Evolutionary conservation across 2,888 invertebrate species (phyloP).

Genomic region (Atherix ibis): DNA sequence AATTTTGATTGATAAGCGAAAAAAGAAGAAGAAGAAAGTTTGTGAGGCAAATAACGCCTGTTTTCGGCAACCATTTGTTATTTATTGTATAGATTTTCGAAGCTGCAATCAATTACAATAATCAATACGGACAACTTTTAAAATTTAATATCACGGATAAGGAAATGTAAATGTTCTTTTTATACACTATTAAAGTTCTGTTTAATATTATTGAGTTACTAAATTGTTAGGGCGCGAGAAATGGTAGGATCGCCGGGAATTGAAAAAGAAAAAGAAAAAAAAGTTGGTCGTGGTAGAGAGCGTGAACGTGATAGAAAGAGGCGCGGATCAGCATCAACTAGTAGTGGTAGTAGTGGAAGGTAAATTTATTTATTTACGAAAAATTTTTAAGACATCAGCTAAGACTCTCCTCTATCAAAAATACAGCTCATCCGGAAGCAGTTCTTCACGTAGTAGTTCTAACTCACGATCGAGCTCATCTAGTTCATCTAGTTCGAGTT

Average conservation of each 20-base stretch:
- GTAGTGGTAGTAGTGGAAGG: conserved; percentile 65
- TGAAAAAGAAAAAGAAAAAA: conserved; percentile 48
- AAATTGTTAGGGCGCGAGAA: conserved; percentile 49
- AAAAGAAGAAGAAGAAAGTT: no score
- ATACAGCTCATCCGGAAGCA: conserved; percentile 59
- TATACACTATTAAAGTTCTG: background rate
- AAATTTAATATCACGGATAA: no score
- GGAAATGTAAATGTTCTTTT: background rate
- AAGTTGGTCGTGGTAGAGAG: conserved; percentile 23
- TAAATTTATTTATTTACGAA: conserved; percentile 16
- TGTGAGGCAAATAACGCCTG: no score
- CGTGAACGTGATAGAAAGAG: conserved; percentile 32
- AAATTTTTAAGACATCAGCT: background rate
- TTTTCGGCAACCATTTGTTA: no score
- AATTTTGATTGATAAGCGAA: no score
- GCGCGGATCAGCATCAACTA: conserved; percentile 52
- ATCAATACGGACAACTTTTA: no score
- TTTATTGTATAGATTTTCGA: no score
- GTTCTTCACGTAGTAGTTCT: conserved; percentile 64
- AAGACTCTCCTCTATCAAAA: conserved; percentile 3
- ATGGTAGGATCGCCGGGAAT: conserved; percentile 44
- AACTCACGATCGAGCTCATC: conserved; percentile 67
- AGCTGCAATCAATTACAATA: no score
- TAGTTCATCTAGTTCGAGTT: conserved; percentile 36
- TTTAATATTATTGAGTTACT: background rate